Evolutionary conservation across 2,888 invertebrate species (phyloP).

Genomic region (Plagiodera versicolora): DNA sequence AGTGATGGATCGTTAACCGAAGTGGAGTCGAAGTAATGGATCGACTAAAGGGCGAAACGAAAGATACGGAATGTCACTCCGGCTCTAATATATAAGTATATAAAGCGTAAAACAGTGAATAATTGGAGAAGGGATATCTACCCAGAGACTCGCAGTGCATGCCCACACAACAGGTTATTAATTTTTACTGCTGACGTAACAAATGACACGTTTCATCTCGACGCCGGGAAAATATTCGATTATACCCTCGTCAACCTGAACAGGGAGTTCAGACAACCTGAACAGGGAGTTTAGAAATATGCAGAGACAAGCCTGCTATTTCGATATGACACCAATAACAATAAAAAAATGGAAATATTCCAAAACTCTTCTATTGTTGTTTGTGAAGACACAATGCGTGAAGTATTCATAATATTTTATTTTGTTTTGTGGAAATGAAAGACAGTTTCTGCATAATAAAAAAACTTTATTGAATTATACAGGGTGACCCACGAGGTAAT

Average conservation of each 20-base stretch:
- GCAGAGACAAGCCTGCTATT: no score
- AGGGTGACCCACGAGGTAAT: no score
- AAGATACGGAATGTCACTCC: neutral
- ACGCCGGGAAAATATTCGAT: neutral
- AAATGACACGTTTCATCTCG: neutral
- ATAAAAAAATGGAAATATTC: no score
- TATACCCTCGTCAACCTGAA: neutral
- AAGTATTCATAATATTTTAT: no score
- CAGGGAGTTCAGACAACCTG: neutral
- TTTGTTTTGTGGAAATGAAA: no score
- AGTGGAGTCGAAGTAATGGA: neutral
- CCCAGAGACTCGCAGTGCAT: neutral
- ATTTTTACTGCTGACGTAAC: neutral
- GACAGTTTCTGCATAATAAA: no score
- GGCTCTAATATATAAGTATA: neutral
- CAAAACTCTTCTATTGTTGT: no score
- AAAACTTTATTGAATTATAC: no score
- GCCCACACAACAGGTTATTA: neutral
- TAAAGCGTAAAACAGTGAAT: neutral
- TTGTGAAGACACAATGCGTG: no score
- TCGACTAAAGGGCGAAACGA: neutral
- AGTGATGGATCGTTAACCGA: neutral
- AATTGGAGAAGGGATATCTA: neutral
- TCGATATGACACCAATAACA: no score
- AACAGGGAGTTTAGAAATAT: no score